A percentile compares a stretch with the other conserved stretches of the same genome.
phyloP scores from a whole-genome alignment of 2,113 vertebrate genomes.

The Vulpes vulpes region DNA sequence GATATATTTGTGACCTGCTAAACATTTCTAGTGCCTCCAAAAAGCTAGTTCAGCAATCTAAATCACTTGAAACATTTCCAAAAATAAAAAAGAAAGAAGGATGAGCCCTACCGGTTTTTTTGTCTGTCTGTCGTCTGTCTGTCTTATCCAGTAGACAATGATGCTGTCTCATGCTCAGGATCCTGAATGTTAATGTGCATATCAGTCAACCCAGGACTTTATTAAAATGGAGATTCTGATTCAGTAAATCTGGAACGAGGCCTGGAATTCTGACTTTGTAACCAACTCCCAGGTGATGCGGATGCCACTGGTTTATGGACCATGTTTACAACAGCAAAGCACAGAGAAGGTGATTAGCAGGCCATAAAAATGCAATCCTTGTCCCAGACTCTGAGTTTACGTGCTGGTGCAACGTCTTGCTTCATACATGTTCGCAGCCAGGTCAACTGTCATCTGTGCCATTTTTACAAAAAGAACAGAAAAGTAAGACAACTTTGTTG shows the following conservation, averaged over 20 bases:
- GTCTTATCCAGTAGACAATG: neutral
- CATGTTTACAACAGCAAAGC: neutral
- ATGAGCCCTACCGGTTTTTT: neutral
- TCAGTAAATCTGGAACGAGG: neutral
- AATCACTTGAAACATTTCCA: neutral
- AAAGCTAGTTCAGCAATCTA: neutral
- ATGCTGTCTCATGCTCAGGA: neutral
- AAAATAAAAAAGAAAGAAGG: neutral
- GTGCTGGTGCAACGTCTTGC: neutral
- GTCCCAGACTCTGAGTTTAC: neutral
- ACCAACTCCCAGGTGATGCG: neutral
- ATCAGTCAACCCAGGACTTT: neutral
- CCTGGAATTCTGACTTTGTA: neutral
- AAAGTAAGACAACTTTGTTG: neutral
- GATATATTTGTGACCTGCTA: slow-evolving; percentile 30
- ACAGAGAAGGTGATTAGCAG: neutral
- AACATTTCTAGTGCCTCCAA: neutral
- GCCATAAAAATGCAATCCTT: neutral
- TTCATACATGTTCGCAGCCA: neutral
- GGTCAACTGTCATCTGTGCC: neutral
- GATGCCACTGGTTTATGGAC: fast-evolving
- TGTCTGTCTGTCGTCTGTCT: no score
- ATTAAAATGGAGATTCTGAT: neutral
- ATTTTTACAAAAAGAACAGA: neutral
- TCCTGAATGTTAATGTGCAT: neutral